phyloP scores from a whole-genome alignment of 2,888 invertebrate species.

The Tribolium freemani region DNA sequence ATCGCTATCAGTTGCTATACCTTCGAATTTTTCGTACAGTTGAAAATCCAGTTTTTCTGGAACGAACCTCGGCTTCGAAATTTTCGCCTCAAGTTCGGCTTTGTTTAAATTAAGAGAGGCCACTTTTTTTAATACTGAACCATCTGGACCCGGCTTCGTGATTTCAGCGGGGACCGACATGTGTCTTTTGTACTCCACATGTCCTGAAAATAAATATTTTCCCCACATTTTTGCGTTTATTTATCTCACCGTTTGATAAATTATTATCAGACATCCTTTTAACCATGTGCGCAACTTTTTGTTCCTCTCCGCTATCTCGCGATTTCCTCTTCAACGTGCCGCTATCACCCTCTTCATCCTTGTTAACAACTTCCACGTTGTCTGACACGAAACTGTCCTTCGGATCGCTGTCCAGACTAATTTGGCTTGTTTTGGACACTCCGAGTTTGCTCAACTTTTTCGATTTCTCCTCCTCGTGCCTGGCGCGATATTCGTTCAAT shows the following conservation, averaged over 20 bases:
- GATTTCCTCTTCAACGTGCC: slow-evolving; percentile 47
- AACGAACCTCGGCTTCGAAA: slow-evolving; percentile 81
- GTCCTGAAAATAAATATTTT: slow-evolving; percentile 46
- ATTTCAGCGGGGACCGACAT: slow-evolving; percentile 68
- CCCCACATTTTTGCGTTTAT: not conserved
- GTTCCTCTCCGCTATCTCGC: slow-evolving; percentile 39
- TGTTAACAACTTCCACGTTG: slow-evolving; percentile 59
- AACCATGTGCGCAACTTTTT: slow-evolving; percentile 43
- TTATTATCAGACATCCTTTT: slow-evolving; percentile 54
- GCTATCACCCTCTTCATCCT: slow-evolving; percentile 45
- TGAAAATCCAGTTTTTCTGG: slow-evolving; percentile 90
- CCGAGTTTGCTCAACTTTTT: slow-evolving; percentile 66
- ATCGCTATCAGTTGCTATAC: slow-evolving; percentile 68
- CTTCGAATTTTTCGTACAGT: slow-evolving; percentile 93
- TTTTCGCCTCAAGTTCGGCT: slow-evolving; percentile 76
- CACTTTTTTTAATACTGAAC: slow-evolving; percentile 86
- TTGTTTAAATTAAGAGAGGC: slow-evolving; percentile 86
- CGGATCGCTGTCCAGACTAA: slow-evolving; percentile 65
- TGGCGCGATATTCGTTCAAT: slow-evolving; percentile 64
- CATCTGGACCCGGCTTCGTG: slow-evolving; percentile 69
- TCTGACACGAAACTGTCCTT: slow-evolving; percentile 58
- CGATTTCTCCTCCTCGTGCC: slow-evolving; percentile 58
- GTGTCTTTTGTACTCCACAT: slow-evolving; percentile 61
- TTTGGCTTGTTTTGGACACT: slow-evolving; percentile 66
- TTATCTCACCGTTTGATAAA: slow-evolving; percentile 50